Conservation (phyloP, 2,888 invertebrate genomes). For the Macrophya annulata region DNA sequence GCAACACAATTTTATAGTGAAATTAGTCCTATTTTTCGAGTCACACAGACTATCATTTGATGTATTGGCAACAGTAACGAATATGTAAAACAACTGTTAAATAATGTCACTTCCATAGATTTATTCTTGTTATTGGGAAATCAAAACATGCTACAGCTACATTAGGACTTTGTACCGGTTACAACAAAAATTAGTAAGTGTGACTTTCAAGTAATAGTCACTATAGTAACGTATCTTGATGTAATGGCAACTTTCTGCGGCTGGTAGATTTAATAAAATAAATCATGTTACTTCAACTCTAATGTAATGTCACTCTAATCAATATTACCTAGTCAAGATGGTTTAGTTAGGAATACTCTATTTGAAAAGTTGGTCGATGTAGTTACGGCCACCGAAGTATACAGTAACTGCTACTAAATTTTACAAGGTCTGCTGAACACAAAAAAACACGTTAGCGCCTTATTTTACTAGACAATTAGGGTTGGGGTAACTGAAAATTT, state of each 20-base stretch:
- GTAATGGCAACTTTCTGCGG: not conserved
- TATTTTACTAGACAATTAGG: too few relatives aligned
- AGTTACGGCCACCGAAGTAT: constrained; percentile 14
- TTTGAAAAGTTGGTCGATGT: not conserved
- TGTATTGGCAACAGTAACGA: not conserved
- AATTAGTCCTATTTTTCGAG: not conserved
- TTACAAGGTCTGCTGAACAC: too few relatives aligned
- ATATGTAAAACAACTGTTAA: not conserved
- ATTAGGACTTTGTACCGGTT: not conserved
- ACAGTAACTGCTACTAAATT: too few relatives aligned
- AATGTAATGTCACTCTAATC: constrained; percentile 16
- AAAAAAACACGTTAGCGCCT: too few relatives aligned
- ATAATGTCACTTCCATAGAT: constrained; percentile 4
- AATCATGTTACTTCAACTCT: constrained; percentile 4
- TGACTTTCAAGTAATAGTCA: not conserved
- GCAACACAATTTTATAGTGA: not conserved
- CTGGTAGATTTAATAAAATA: not conserved
- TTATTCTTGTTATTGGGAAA: constrained; percentile 16
- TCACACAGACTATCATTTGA: constrained; percentile 9
- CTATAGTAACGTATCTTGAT: constrained; percentile 1
- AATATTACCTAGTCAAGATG: not conserved
- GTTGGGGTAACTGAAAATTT: too few relatives aligned
- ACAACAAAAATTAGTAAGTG: not conserved
- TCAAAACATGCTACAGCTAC: constrained; percentile 12
- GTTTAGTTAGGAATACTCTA: not conserved